Conservation (phyloP, 2,113 vertebrate genomes). For the Rhombomys opimus region DNA sequence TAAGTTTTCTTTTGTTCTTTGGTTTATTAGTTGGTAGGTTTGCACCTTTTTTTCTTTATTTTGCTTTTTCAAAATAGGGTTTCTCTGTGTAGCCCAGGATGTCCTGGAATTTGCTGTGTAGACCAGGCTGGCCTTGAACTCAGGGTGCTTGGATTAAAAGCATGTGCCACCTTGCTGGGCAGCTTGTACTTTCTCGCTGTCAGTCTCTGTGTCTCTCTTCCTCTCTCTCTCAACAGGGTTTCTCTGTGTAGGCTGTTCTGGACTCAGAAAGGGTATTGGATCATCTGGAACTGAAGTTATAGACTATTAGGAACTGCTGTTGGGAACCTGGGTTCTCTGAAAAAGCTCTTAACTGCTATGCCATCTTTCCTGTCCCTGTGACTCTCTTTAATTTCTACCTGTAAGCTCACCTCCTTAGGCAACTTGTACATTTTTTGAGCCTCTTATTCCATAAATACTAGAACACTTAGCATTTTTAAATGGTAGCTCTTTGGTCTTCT, state of each 20-base stretch:
- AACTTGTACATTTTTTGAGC: slow-evolving; percentile 1
- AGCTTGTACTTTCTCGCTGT: no score
- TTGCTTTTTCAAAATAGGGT: neutral
- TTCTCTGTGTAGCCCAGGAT: neutral
- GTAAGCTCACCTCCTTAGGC: neutral
- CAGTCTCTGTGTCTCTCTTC: no score
- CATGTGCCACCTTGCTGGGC: no score
- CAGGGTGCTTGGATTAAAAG: no score
- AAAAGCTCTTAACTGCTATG: neutral
- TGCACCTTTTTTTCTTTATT: neutral
- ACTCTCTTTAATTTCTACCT: slow-evolving; percentile 26
- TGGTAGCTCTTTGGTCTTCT: neutral
- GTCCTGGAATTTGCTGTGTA: no score
- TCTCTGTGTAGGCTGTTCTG: neutral
- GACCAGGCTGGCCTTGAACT: no score
- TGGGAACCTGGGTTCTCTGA: no score
- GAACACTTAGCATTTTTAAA: neutral
- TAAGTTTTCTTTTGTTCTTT: neutral
- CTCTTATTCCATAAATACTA: slow-evolving; percentile 50
- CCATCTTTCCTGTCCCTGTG: neutral
- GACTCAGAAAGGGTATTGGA: no score
- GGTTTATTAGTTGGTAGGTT: slow-evolving; percentile 27
- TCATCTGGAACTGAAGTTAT: no score
- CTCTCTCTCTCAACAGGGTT: neutral
- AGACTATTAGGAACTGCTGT: no score